Conservation (phyloP, 2,113 vertebrate genomes). For the Scatophagus argus region DNA sequence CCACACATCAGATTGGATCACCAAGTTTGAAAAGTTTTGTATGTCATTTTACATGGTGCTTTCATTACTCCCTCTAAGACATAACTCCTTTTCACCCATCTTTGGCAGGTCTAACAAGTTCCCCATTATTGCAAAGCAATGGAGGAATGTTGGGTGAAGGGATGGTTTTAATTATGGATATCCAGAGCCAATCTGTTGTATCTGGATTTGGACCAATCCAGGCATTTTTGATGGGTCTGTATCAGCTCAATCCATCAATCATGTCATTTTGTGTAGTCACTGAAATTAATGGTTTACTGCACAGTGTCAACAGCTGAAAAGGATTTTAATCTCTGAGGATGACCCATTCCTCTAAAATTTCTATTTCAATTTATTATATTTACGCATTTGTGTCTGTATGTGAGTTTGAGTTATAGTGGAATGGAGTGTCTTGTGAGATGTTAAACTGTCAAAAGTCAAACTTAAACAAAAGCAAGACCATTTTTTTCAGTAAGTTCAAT, state of each 20-base stretch:
- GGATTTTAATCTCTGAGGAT: too few relatives aligned
- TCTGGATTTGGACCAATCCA: neutral
- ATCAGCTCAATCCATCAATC: neutral
- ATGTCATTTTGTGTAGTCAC: neutral
- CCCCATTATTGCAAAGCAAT: neutral
- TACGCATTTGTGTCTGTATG: neutral
- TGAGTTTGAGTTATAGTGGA: constrained; percentile 1
- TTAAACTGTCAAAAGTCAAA: constrained; percentile 23
- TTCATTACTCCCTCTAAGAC: neutral
- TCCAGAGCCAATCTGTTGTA: neutral
- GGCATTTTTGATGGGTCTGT: neutral
- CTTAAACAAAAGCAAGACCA: constrained; percentile 27
- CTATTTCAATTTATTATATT: neutral
- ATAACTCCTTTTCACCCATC: neutral
- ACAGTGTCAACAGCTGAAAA: too few relatives aligned
- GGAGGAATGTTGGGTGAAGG: neutral
- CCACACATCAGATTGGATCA: neutral
- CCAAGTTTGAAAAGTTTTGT: constrained; percentile 19
- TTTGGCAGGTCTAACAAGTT: neutral
- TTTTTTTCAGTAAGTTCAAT: constrained; percentile 42
- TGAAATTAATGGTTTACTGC: too few relatives aligned
- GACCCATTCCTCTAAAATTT: neutral
- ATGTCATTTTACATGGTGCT: neutral
- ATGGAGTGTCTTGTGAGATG: neutral
- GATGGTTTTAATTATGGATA: neutral